A percentile compares a stretch with the other conserved stretches of the same genome.
phyloP scores from a whole-genome alignment of 53 echinoderm and acorn worm genomes.

The Pentamera pediparva region DNA sequence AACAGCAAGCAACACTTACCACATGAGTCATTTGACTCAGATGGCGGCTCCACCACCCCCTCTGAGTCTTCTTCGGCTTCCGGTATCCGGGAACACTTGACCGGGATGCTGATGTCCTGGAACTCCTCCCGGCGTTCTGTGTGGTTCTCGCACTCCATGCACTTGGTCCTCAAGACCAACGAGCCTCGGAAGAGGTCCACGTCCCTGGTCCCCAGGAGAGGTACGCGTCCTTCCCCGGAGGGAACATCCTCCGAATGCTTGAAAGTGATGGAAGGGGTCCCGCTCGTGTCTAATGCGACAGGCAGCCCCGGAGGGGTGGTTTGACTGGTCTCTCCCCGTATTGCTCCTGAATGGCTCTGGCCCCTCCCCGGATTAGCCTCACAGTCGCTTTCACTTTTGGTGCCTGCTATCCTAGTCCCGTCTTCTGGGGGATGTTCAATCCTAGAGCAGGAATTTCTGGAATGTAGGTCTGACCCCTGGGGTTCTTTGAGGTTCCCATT shows the following conservation, averaged over 20 bases:
- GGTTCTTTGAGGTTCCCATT: too few species aligned
- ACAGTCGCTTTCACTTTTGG: too few species aligned
- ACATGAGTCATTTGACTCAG: constrained; percentile 22
- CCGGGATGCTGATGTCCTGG: constrained; percentile 90
- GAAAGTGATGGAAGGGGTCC: constrained; percentile 8
- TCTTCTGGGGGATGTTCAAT: too few species aligned
- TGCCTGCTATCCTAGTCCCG: too few species aligned
- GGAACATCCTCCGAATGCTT: neutral
- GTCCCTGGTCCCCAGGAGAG: too few species aligned
- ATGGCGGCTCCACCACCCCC: neutral
- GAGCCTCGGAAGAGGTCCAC: constrained; percentile 79
- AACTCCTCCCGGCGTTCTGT: constrained; percentile 89
- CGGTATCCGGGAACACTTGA: constrained; percentile 34
- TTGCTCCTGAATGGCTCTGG: too few species aligned
- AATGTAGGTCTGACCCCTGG: too few species aligned
- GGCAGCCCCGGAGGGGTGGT: too few species aligned
- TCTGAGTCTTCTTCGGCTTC: constrained; percentile 1
- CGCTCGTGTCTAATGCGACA: neutral
- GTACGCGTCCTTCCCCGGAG: constrained; percentile 10
- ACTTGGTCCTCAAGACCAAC: constrained; percentile 64
- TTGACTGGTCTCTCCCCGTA: too few species aligned
- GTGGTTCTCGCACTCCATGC: constrained; percentile 84
- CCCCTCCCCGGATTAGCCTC: too few species aligned
- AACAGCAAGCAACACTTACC: constrained; percentile 15
- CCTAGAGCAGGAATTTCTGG: too few species aligned